Conservation (phyloP, 2,888 invertebrate genomes). For the Chrysolina oricalcia region DNA sequence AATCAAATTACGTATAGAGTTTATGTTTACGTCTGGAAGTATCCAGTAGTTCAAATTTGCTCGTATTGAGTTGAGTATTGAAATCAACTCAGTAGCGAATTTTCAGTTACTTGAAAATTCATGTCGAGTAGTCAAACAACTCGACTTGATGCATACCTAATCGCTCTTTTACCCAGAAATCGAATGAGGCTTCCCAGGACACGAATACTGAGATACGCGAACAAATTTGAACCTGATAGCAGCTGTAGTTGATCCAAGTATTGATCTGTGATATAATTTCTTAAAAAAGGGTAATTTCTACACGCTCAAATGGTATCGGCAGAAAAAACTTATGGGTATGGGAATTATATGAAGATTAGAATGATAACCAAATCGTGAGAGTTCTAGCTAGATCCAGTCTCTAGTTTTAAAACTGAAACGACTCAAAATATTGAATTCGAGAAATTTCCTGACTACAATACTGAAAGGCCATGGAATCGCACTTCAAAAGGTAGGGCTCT, state of each 20-base stretch:
- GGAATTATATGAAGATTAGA: too few species aligned
- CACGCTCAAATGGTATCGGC: too few species aligned
- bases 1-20: neutral
- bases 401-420: too few species aligned
- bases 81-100: neutral
- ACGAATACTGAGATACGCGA: neutral
- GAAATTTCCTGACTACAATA: too few species aligned
- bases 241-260: neutral
- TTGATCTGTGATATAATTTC: neutral
- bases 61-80: neutral
- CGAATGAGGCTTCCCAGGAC: neutral
- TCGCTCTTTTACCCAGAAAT: neutral
- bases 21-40: neutral
- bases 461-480: too few species aligned
- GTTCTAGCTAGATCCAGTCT: too few species aligned
- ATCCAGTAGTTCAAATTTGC: neutral
- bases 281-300: too few species aligned
- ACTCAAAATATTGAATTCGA: too few species aligned
- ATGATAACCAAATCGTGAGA: too few species aligned
- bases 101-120: neutral
- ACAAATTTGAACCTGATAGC: neutral
- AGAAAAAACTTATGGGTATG: too few species aligned
- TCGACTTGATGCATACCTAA: conserved; percentile 5
- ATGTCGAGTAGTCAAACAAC: neutral
- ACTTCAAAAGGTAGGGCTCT: too few species aligned